Percentiles rank a stretch among this genome's conserved stretches.
Evolutionary conservation across 2,113 vertebrate species (phyloP).

Genomic region (Rhea pennata): DNA sequence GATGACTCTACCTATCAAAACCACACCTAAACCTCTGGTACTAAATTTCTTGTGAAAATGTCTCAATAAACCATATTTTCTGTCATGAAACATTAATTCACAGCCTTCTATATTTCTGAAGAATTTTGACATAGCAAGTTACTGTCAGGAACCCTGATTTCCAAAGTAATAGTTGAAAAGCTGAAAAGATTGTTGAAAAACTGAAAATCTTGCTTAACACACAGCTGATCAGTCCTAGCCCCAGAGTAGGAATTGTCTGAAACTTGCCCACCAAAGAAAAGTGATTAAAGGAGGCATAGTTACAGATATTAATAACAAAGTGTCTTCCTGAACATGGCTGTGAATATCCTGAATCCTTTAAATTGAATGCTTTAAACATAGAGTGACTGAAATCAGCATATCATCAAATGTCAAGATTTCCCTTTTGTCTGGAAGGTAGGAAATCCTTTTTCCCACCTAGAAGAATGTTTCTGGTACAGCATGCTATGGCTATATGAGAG

Average conservation of each 20-base stretch:
- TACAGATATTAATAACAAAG: not conserved
- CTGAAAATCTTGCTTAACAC: no score
- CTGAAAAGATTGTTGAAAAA: no score
- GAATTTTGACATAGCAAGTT: no score
- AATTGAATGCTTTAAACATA: not conserved
- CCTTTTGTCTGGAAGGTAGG: not conserved
- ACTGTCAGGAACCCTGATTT: no score
- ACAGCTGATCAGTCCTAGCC: no score
- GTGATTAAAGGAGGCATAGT: not conserved
- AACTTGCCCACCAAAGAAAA: not conserved
- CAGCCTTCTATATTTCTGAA: no score
- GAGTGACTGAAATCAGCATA: not conserved
- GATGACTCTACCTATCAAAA: no score
- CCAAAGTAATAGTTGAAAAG: no score
- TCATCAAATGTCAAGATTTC: not conserved
- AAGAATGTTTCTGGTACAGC: not conserved
- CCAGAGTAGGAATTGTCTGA: not conserved
- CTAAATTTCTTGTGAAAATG: no score
- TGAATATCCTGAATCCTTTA: not conserved
- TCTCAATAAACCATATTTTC: no score
- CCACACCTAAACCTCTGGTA: no score
- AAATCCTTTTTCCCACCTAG: not conserved
- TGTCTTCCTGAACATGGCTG: not conserved
- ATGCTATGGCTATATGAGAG: not conserved
- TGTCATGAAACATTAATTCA: no score